A percentile compares a stretch with the other conserved stretches of the same genome.
Evolutionary conservation across 2,888 invertebrate species (phyloP).

Genomic region (Caprella mutica): DNA sequence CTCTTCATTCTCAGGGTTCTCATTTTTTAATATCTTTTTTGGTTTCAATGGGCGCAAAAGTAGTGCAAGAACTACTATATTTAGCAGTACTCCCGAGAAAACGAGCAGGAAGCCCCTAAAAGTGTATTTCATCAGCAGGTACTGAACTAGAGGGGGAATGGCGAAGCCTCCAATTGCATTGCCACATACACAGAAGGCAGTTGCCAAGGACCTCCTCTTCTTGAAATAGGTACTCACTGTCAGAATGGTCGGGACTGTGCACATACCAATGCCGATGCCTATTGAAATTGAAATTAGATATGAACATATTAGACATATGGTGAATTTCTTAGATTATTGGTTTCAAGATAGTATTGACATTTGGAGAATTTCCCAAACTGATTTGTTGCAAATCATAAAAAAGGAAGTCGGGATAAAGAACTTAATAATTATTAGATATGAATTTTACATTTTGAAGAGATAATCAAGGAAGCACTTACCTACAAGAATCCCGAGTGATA

Average conservation of each 20-base stretch:
- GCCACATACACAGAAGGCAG: constrained; percentile 61
- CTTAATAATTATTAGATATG: not conserved
- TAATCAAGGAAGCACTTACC: constrained; percentile 43
- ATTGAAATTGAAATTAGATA: not conserved
- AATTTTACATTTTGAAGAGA: not conserved
- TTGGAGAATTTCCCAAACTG: too few species aligned
- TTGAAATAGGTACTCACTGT: constrained; percentile 60
- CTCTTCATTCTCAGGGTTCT: too few species aligned
- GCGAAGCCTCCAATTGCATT: constrained; percentile 58
- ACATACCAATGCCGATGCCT: constrained; percentile 38
- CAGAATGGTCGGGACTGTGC: constrained; percentile 52
- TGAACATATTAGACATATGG: not conserved
- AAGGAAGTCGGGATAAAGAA: not conserved
- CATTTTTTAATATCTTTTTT: too few species aligned
- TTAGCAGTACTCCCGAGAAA: constrained; percentile 62
- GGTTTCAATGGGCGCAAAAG: constrained; percentile 55
- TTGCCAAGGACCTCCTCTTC: constrained; percentile 56
- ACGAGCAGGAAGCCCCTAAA: constrained; percentile 59
- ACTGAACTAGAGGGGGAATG: constrained; percentile 36
- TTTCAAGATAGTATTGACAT: too few species aligned
- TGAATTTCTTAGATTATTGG: too few species aligned
- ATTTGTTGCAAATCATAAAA: not conserved
- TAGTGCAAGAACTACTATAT: constrained; percentile 59
- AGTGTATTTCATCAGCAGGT: constrained; percentile 35
- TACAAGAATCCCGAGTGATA: constrained; percentile 60